Evolutionary conservation across 2,113 vertebrate species (phyloP).

Genomic region (Solea solea): DNA sequence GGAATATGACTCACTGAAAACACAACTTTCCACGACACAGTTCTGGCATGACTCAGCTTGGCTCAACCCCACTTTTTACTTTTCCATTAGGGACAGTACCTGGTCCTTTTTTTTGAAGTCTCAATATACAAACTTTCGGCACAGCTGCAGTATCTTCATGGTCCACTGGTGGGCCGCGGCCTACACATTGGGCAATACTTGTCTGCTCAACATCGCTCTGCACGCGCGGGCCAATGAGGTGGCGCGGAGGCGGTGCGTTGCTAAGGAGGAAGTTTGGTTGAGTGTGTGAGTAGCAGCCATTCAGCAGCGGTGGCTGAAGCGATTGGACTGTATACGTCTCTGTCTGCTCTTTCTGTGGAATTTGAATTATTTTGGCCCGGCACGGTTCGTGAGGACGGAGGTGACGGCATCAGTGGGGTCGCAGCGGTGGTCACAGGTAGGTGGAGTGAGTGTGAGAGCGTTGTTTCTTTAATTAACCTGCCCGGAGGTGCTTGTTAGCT

Average conservation of each 20-base stretch:
- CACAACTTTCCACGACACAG: too few relatives aligned
- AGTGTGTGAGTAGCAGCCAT: constrained; percentile 67
- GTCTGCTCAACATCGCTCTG: constrained; percentile 40
- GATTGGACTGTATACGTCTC: constrained; percentile 54
- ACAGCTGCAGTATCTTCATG: background rate
- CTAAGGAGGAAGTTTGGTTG: constrained; percentile 83
- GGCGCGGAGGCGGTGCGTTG: constrained; percentile 77
- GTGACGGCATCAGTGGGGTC: constrained; percentile 46
- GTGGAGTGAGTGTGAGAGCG: background rate
- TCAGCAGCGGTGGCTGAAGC: constrained; percentile 73
- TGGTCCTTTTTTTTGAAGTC: too few relatives aligned
- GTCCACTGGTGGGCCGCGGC: too few relatives aligned
- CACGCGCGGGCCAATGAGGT: constrained; percentile 55
- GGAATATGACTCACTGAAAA: too few relatives aligned
- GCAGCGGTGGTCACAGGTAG: constrained; percentile 64
- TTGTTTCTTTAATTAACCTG: background rate
- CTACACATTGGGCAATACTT: background rate
- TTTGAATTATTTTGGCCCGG: constrained; percentile 63
- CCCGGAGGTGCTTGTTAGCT: constrained; percentile 54
- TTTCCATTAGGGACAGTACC: too few relatives aligned
- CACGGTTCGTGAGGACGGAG: constrained; percentile 43
- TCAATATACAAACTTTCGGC: too few relatives aligned
- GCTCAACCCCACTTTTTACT: too few relatives aligned
- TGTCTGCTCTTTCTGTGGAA: constrained; percentile 66
- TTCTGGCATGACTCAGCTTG: too few relatives aligned